A percentile compares a stretch with the other conserved stretches of the same genome.
phyloP scores from a whole-genome alignment of 23 tunicate genomes.

The Corella eumyota region DNA sequence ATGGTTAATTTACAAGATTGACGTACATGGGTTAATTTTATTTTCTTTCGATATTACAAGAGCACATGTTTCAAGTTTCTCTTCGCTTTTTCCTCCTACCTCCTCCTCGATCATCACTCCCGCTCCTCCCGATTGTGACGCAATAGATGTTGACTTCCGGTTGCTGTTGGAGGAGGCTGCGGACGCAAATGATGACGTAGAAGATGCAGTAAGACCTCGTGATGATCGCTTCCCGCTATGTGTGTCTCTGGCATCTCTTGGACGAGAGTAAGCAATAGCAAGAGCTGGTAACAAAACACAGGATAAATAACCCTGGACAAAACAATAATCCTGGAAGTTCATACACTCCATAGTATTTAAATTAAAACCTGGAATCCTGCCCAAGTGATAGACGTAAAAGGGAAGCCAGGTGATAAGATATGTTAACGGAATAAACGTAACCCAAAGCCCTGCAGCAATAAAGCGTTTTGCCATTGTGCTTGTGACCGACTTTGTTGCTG shows the following conservation, averaged over 20 bases:
- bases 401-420: neutral
- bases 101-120: too few relatives aligned
- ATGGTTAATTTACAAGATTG: too few relatives aligned
- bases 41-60: too few relatives aligned
- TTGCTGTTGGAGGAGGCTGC: too few relatives aligned
- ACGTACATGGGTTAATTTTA: too few relatives aligned
- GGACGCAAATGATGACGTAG: neutral
- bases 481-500: too few relatives aligned
- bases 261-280: slow-evolving; percentile 8
- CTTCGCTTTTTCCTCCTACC: too few relatives aligned
- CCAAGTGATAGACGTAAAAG: neutral
- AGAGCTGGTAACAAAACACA: slow-evolving; percentile 7
- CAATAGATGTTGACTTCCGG: too few relatives aligned
- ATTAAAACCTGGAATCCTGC: neutral
- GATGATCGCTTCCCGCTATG: neutral
- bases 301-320: slow-evolving; percentile 5
- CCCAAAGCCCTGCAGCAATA: neutral
- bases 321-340: slow-evolving; percentile 7
- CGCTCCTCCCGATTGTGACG: too few relatives aligned
- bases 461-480: neutral
- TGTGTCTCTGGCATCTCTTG: neutral
- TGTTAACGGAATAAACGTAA: neutral
- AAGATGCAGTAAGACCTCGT: neutral
- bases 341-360: neutral
- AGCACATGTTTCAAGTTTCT: too few relatives aligned